A percentile compares a stretch with the other conserved stretches of the same genome.
Evolutionary conservation across 2,113 vertebrate genomes (phyloP).

Genomic region (Neogale vison): DNA sequence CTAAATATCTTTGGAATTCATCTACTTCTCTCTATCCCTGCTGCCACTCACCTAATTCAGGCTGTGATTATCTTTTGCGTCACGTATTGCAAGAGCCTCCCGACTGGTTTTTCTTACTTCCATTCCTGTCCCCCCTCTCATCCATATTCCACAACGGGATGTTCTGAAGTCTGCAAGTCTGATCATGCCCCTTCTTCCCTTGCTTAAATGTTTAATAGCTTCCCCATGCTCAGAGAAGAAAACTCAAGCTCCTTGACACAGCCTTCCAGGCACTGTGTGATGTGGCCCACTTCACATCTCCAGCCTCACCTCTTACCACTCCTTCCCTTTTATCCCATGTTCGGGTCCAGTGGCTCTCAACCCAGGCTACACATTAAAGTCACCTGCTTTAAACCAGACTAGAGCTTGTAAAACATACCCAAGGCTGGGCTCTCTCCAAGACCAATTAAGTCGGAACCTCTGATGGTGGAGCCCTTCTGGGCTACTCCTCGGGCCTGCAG

Average conservation of each 20-base stretch:
- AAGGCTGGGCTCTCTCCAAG: not conserved
- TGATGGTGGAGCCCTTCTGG: not conserved
- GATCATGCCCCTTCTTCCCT: not conserved
- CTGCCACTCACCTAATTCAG: not conserved
- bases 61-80: constrained; percentile 26
- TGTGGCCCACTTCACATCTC: not conserved
- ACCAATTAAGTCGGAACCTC: not conserved
- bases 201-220: not conserved
- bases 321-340: constrained; percentile 18
- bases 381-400: not conserved
- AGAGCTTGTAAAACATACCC: not conserved
- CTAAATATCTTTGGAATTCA: constrained; percentile 41
- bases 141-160: not conserved
- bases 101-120: constrained; percentile 44
- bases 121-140: not conserved
- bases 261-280: not conserved
- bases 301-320: not conserved
- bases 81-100: constrained; percentile 35
- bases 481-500: not conserved
- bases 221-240: constrained; percentile 8
- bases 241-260: not conserved
- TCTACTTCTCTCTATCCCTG: not conserved
- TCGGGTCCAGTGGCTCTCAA: constrained; percentile 4
- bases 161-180: constrained; percentile 38
- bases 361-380: not conserved